These are phyloP conservation scores for Pleuronectes platessa DNA, from an alignment of 2,113 vertebrate genomes.

Conservation along the genomic window DNA sequence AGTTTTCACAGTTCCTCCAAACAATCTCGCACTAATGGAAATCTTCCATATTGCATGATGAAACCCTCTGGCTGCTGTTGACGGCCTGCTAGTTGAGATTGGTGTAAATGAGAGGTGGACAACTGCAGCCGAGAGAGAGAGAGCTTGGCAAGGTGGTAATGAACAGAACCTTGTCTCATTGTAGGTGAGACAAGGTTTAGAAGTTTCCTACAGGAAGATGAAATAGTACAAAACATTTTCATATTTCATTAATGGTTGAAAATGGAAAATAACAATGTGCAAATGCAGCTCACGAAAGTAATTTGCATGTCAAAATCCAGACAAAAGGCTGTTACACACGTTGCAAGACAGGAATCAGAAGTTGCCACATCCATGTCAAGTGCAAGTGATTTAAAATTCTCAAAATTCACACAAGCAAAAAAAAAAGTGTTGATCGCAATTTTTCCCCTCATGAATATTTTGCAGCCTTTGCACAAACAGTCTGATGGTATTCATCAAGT, in stretches of 20 bases:
- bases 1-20: conserved; percentile 28
- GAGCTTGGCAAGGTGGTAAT: conserved; percentile 15
- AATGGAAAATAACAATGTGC: no score
- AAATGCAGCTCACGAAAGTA: neutral
- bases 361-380: neutral
- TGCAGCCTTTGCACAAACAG: conserved; percentile 34
- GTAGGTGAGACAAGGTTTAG: neutral
- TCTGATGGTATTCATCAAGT: conserved; percentile 49
- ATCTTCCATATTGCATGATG: conserved; percentile 73
- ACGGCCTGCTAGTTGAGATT: conserved; percentile 57
- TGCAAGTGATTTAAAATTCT: conserved; percentile 12
- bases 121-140: conserved; percentile 22
- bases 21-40: conserved; percentile 72
- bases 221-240: neutral
- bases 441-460: conserved; percentile 51
- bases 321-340: neutral
- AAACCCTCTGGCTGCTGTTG: conserved; percentile 65
- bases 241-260: no score
- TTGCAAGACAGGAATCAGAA: neutral
- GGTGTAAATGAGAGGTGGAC: conserved; percentile 44
- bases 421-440: conserved; percentile 17
- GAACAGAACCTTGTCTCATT: no score
- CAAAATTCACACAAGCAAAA: neutral
- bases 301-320: neutral
- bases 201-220: neutral